Conservation (phyloP, 2,113 vertebrate species). For the Apteryx mantelli region DNA sequence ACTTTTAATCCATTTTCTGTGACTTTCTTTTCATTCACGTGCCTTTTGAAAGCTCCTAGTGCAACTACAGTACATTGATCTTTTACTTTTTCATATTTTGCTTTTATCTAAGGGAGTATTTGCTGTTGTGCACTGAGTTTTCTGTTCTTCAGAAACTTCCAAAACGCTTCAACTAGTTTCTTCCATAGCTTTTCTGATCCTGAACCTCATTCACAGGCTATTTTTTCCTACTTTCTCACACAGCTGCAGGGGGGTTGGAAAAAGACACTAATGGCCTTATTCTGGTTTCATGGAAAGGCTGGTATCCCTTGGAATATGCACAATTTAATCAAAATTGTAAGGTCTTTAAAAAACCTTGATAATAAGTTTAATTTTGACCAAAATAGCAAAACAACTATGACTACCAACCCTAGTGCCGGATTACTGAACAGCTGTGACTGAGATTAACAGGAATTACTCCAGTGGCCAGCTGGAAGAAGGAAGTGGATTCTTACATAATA, state of each 20-base stretch:
- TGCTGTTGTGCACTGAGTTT: not conserved
- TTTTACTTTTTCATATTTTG: constrained; percentile 32
- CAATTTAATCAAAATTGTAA: constrained; percentile 16
- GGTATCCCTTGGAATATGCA: not conserved
- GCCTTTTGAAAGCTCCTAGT: constrained; percentile 17
- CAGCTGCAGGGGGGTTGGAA: not conserved
- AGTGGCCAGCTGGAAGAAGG: constrained; percentile 8
- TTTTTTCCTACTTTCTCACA: not conserved
- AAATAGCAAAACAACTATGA: not conserved
- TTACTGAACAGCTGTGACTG: constrained; percentile 38
- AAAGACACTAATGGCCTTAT: not conserved
- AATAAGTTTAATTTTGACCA: constrained; percentile 38
- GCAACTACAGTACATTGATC: constrained; percentile 39
- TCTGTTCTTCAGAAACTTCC: constrained; percentile 24
- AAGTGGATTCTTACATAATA: not conserved
- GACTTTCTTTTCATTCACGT: constrained; percentile 33
- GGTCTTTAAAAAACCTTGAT: not conserved
- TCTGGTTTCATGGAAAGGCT: not conserved
- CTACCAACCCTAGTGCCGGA: not conserved
- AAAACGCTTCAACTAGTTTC: not conserved
- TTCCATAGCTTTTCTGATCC: not conserved
- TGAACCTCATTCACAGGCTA: not conserved
- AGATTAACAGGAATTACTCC: constrained; percentile 32
- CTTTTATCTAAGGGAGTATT: not conserved
- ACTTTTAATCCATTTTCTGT: constrained; percentile 54